Evolutionary conservation across 2,888 invertebrate species (phyloP), one percentile per base, ranked within the genome.

Genomic region (Drosophila emarginata): DNA sequence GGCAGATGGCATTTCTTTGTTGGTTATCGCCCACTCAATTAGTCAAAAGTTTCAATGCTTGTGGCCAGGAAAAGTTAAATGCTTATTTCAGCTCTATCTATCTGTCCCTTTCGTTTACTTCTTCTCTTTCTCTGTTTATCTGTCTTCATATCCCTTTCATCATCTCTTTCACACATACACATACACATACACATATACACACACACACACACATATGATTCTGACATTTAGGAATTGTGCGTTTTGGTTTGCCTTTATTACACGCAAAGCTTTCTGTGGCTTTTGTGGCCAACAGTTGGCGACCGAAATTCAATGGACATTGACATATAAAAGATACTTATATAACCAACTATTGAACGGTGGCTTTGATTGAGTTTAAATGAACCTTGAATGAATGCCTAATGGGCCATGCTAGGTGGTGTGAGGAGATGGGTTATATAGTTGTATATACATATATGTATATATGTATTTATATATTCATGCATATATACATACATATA

Each of bases 281-380:
- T 79, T 76, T 78, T 76, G 80, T 72, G 84, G 73, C 68, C 64
- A 64, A 60, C 75, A 77, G 66, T 81, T 69, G 70, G 75, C 75
- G 72, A 77, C 77, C 75, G 67, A 71, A 26, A 53, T 69, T 64
- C 52, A 75, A 64, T 66, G 68, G 80, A 69, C 74, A 67, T 69
- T 67, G 77, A 65, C 72, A 71, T 72, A 67, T 57, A 54, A 45
- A 45, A 45, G 18, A 45, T 45, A 45, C 45, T 45, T 45, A 45
- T 45, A 45, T 45, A 45, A 45, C 45, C 45, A 45, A 45, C 45
- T 64, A 59, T 64, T 62, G 67, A 75, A 61, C 61, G 70, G 62
- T 58, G 63, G 61, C 78, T 78, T 74, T 81, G 81, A 84, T 74
- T 76, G 76, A 76, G 64, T 74, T 81, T 54, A 80, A 84, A 79